Percentiles rank a stretch among this genome's conserved stretches.
phyloP scores from a whole-genome alignment of 53 echinoderm and acorn worm species.

The Patiria pectinifera region DNA sequence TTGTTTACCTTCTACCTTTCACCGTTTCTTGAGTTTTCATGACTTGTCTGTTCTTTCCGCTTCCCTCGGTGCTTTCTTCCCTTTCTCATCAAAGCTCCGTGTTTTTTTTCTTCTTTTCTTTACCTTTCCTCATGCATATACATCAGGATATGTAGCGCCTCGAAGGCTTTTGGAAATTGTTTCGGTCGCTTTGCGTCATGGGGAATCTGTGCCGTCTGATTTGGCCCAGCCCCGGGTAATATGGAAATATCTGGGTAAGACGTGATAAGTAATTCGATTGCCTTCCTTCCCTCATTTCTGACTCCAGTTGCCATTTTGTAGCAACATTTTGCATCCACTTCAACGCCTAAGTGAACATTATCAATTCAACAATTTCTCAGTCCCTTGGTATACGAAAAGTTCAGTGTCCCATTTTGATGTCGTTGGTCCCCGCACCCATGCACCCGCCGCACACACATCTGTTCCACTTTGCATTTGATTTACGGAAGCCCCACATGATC shows the following conservation, averaged over 20 bases:
- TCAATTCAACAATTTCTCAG: background rate
- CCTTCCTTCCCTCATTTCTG: background rate
- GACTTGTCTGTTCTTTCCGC: no score
- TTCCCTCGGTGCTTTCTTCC: no score
- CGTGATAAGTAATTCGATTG: no score
- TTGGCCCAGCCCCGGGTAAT: no score
- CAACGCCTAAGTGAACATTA: background rate
- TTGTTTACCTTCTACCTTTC: no score
- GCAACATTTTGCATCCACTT: background rate
- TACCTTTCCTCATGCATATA: no score
- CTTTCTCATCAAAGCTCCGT: no score
- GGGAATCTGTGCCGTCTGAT: no score
- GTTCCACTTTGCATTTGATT: slow-evolving; percentile 20
- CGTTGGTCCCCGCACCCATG: background rate
- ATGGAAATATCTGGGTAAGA: no score
- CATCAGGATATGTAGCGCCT: no score
- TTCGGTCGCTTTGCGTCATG: background rate
- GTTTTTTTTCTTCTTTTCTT: no score
- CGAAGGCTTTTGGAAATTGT: background rate
- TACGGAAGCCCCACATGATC: slow-evolving; percentile 27
- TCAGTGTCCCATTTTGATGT: slow-evolving; percentile 5
- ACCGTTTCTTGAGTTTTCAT: no score
- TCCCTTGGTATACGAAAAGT: background rate
- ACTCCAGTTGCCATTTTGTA: background rate
- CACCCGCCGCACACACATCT: background rate